These are phyloP conservation scores for Drosophila pandora DNA, from an alignment of 1,140 invertebrate species.

Conservation along the genomic window DNA sequence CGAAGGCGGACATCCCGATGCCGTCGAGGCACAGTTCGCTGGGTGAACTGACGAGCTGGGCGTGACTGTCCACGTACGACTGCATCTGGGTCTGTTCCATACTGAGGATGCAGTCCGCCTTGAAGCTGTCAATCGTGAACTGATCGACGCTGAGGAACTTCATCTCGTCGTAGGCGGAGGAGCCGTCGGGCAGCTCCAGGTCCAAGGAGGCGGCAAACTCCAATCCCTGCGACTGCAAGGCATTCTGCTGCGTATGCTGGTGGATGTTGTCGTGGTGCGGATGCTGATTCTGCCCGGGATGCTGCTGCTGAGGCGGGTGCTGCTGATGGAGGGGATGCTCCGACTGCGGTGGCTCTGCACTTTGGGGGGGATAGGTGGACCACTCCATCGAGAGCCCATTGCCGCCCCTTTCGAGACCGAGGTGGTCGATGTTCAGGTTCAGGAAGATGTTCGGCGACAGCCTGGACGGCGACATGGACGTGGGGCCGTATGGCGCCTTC, in stretches of 20 bases:
- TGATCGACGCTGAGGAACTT: conserved; percentile 83
- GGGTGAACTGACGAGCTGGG: conserved; percentile 16
- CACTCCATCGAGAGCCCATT: conserved; percentile 81
- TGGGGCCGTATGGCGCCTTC: conserved; percentile 64
- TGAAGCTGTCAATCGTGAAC: conserved; percentile 82
- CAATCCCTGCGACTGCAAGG: conserved; percentile 34
- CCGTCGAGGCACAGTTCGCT: conserved; percentile 61
- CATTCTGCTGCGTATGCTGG: conserved; percentile 31
- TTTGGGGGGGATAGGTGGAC: conserved; percentile 71
- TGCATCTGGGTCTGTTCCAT: conserved; percentile 65
- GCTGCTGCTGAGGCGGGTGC: conserved; percentile 36
- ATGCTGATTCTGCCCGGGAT: conserved; percentile 11
- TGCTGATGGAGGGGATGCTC: conserved; percentile 26
- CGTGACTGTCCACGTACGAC: conserved; percentile 33
- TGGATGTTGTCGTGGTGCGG: conserved; percentile 17
- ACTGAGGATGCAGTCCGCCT: conserved; percentile 81
- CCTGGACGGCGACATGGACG: conserved; percentile 66
- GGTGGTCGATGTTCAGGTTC: conserved; percentile 81
- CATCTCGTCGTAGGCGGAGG: conserved; percentile 82
- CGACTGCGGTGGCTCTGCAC: conserved; percentile 21
- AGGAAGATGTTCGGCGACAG: conserved; percentile 82
- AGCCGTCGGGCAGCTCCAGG: conserved; percentile 60
- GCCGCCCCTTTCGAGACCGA: conserved; percentile 77
- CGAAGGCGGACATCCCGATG: conserved; percentile 54
- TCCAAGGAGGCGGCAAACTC: conserved; percentile 60